These are phyloP conservation scores for Urophycis tenuis DNA, from an alignment of 2,797 vertebrate species.

Conservation along the genomic window DNA sequence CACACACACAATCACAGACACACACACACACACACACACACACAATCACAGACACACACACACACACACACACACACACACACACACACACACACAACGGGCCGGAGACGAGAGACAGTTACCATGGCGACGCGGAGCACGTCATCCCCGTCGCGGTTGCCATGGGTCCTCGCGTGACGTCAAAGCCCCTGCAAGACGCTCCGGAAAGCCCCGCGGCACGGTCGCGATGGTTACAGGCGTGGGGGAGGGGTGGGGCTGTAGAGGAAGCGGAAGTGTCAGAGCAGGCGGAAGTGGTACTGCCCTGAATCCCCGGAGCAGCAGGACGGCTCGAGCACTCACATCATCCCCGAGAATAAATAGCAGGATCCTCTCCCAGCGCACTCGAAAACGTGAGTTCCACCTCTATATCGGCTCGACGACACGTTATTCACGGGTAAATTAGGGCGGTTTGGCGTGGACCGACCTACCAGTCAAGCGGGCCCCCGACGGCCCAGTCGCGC, in stretches of 20 bases:
- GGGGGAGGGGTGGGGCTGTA: conserved; percentile 70
- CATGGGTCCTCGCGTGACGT: conserved; percentile 72
- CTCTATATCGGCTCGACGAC: conserved; percentile 32
- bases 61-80: too few relatives aligned
- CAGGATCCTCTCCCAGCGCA: conserved; percentile 59
- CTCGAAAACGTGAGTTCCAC: conserved; percentile 68
- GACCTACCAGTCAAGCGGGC: conserved; percentile 31
- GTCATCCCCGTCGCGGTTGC: conserved; percentile 70
- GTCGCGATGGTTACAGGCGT: conserved; percentile 66
- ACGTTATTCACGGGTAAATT: neutral
- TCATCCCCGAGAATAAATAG: conserved; percentile 64
- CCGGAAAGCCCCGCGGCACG: conserved; percentile 65
- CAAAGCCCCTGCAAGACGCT: conserved; percentile 67
- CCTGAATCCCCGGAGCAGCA: conserved; percentile 78
- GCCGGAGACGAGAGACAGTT: conserved; percentile 66
- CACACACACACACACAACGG: conserved; percentile 16
- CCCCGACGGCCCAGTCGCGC: conserved; percentile 33
- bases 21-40: too few relatives aligned
- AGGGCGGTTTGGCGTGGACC: neutral
- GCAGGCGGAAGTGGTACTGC: conserved; percentile 82
- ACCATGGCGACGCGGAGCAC: conserved; percentile 64
- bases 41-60: too few relatives aligned
- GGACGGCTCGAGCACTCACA: conserved; percentile 70
- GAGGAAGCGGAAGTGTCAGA: conserved; percentile 85
- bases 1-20: conserved; percentile 3